Percentiles rank a stretch among this genome's conserved stretches.
phyloP scores from a whole-genome alignment of 2,113 vertebrate species.

The Cochlearius cochlearius region DNA sequence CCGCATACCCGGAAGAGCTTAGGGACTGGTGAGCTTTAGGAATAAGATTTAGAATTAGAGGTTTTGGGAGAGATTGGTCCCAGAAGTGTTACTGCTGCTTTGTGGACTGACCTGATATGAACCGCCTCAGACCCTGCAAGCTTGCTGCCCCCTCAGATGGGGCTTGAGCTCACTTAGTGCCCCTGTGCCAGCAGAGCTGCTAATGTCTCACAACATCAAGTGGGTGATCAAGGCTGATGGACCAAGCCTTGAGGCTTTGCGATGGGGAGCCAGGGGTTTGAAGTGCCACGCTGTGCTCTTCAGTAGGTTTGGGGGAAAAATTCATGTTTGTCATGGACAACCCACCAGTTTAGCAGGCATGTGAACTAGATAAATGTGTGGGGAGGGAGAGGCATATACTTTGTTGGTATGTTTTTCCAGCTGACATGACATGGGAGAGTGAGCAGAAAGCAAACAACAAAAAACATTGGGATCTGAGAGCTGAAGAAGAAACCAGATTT shows the following conservation, averaged over 20 bases:
- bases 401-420: background rate
- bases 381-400: background rate
- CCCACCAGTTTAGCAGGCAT: background rate
- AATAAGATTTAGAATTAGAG: too few relatives aligned
- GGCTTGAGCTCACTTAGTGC: background rate
- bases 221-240: background rate
- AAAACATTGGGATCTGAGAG: background rate
- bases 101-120: background rate
- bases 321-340: fast-evolving
- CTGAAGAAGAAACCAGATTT: background rate
- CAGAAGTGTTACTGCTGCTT: background rate
- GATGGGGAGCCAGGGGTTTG: background rate
- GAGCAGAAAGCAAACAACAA: background rate
- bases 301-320: background rate
- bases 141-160: background rate
- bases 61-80: background rate
- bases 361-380: background rate
- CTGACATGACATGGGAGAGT: background rate
- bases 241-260: background rate
- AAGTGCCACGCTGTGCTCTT: background rate
- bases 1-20: background rate
- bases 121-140: background rate
- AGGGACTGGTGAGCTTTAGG: background rate
- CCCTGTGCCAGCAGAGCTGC: background rate
- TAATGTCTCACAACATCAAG: background rate